Conservation (phyloP, 1,140 invertebrate genomes). For the Maniola jurtina region DNA sequence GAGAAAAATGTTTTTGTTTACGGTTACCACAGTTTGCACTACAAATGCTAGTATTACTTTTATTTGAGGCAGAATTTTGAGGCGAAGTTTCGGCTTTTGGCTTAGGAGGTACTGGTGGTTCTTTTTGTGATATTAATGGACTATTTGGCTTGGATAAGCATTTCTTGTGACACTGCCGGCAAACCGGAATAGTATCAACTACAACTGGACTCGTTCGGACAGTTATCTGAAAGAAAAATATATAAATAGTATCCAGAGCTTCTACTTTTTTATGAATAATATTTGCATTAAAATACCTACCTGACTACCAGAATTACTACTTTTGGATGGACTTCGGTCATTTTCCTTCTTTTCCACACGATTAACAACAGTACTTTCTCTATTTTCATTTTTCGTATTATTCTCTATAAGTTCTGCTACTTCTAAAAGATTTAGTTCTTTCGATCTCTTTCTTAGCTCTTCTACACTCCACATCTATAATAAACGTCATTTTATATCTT, state of each 20-base stretch:
- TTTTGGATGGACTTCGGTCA: slow-evolving; percentile 83
- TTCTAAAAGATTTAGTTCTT: slow-evolving; percentile 82
- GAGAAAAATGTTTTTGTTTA: slow-evolving; percentile 61
- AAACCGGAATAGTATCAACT: slow-evolving; percentile 83
- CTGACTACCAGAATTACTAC: slow-evolving; percentile 86
- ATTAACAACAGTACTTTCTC: slow-evolving; percentile 34
- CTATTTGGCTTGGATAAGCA: slow-evolving; percentile 81
- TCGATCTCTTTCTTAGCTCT: slow-evolving; percentile 82
- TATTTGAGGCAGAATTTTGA: slow-evolving; percentile 64
- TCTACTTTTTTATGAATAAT: not conserved
- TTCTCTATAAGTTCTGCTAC: slow-evolving; percentile 62
- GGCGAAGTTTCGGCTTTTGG: slow-evolving; percentile 59
- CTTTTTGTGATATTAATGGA: slow-evolving; percentile 72
- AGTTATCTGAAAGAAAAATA: slow-evolving; percentile 79
- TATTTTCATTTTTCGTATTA: slow-evolving; percentile 49
- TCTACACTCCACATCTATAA: slow-evolving; percentile 84
- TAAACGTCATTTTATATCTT: slow-evolving; percentile 13
- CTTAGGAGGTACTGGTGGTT: slow-evolving; percentile 55
- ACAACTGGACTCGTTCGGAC: slow-evolving; percentile 83
- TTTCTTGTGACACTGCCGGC: slow-evolving; percentile 86
- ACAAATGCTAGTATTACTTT: slow-evolving; percentile 63
- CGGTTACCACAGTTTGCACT: slow-evolving; percentile 65
- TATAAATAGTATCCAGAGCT: not conserved
- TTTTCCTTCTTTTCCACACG: slow-evolving; percentile 75
- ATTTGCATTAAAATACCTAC: slow-evolving; percentile 58